phyloP scores from a whole-genome alignment of 2,113 vertebrate species.

The Arenaria interpres region DNA sequence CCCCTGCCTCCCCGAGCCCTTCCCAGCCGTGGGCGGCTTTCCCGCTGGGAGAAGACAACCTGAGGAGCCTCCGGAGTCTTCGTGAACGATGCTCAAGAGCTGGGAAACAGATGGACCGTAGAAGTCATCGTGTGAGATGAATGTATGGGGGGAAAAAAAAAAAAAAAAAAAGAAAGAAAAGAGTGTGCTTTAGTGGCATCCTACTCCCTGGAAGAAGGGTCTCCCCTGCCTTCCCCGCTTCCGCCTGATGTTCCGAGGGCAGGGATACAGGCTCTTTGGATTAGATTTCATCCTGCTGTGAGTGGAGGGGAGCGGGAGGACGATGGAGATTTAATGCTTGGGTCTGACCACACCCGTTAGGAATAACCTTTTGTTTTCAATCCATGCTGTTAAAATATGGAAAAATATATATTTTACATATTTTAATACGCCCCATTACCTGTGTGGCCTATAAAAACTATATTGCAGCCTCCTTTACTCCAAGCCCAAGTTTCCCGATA shows the following conservation, averaged over 20 bases:
- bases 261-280: not conserved
- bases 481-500: constrained; percentile 7
- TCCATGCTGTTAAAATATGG: constrained; percentile 55
- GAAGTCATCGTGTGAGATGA: constrained; percentile 52
- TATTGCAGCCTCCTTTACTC: constrained; percentile 44
- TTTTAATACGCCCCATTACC: constrained; percentile 56
- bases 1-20: not conserved
- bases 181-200: constrained; percentile 48
- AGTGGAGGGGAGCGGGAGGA: constrained; percentile 16
- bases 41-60: constrained; percentile 23
- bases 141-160: constrained; percentile 13
- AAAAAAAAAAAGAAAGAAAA: not conserved
- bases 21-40: constrained; percentile 26
- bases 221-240: not conserved
- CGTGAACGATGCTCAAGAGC: constrained; percentile 37
- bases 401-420: constrained; percentile 44
- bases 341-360: constrained; percentile 44
- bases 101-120: constrained; percentile 34
- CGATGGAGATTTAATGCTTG: constrained; percentile 21
- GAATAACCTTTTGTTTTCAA: constrained; percentile 50
- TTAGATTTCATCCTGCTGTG: not conserved
- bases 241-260: not conserved
- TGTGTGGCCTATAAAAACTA: constrained; percentile 54
- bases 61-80: not conserved
- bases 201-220: constrained; percentile 48